Evolutionary conservation across 2,113 vertebrate genomes (phyloP).

Genomic region (Romanogobio albipinnatus): DNA sequence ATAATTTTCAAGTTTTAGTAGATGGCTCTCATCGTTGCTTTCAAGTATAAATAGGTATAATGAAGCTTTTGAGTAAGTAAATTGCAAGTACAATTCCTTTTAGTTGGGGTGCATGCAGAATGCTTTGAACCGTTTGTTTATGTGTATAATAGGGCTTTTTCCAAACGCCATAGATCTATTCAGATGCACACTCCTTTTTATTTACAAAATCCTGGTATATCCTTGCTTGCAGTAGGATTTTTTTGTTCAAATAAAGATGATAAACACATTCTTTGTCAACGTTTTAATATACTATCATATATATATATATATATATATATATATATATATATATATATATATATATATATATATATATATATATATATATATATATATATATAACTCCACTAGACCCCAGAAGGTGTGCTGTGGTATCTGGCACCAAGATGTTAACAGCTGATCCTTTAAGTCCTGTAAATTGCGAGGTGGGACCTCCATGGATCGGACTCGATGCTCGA

Average conservation of each 20-base stretch:
- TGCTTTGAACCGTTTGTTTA: conserved; percentile 44
- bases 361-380: too few relatives aligned
- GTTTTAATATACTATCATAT: too few relatives aligned
- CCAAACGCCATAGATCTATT: conserved; percentile 32
- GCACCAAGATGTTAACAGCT: too few relatives aligned
- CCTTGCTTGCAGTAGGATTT: conserved; percentile 49
- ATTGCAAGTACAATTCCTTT: conserved; percentile 30
- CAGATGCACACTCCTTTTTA: conserved; percentile 42
- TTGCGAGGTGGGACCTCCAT: too few relatives aligned
- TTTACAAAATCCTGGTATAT: conserved; percentile 27
- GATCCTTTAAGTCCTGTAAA: too few relatives aligned
- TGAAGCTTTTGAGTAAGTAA: conserved; percentile 14
- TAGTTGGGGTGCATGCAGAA: conserved; percentile 48
- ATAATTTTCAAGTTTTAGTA: conserved; percentile 38
- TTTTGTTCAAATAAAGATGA: conserved; percentile 54
- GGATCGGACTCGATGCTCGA: too few relatives aligned
- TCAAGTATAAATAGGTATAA: conserved; percentile 22
- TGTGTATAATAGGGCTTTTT: conserved; percentile 38
- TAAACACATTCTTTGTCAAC: neutral
- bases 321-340: too few relatives aligned
- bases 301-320: too few relatives aligned
- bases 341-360: too few relatives aligned
- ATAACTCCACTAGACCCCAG: too few relatives aligned
- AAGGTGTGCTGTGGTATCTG: too few relatives aligned
- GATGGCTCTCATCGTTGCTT: conserved; percentile 31